These are phyloP conservation scores for Drosophila ananassae DNA, from an alignment of 1,140 invertebrate species.

Conservation along the genomic window DNA sequence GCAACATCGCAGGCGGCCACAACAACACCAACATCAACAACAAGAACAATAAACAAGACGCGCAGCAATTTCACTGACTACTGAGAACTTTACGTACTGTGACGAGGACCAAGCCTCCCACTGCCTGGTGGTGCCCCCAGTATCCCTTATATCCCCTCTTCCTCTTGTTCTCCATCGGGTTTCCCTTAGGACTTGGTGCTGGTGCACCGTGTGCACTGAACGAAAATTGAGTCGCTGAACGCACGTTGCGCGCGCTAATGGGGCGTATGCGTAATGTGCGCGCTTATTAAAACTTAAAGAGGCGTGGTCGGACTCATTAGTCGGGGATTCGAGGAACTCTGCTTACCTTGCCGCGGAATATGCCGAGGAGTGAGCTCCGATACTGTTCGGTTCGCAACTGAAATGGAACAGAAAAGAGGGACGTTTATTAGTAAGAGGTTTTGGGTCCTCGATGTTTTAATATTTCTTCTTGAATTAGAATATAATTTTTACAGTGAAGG, in stretches of 20 bases:
- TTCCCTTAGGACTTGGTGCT: constrained; percentile 1
- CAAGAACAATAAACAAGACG: constrained; percentile 75
- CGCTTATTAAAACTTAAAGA: constrained; percentile 56
- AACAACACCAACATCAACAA: constrained; percentile 30
- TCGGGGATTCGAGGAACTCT: constrained; percentile 20
- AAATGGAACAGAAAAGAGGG: constrained; percentile 5
- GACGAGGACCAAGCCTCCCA: constrained; percentile 40
- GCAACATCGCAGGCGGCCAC: constrained; percentile 6
- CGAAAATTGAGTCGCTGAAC: constrained; percentile 48
- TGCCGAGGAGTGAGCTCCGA: constrained; percentile 24
- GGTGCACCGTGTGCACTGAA: constrained; percentile 57
- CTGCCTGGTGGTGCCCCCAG: background rate
- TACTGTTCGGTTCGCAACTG: constrained; percentile 29
- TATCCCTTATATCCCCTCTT: background rate
- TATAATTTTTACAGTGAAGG: constrained; percentile 36
- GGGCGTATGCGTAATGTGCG: constrained; percentile 68
- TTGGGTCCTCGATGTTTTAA: background rate
- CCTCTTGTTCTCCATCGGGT: background rate
- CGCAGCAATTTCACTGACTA: constrained; percentile 78
- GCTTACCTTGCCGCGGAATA: constrained; percentile 32
- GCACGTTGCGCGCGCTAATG: constrained; percentile 49
- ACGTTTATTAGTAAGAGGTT: constrained; percentile 2
- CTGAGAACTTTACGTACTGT: constrained; percentile 81
- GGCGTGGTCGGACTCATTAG: constrained; percentile 41
- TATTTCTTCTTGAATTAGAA: background rate